phyloP scores from a whole-genome alignment of 2,888 invertebrate species.

The Phyllotreta striolata region DNA sequence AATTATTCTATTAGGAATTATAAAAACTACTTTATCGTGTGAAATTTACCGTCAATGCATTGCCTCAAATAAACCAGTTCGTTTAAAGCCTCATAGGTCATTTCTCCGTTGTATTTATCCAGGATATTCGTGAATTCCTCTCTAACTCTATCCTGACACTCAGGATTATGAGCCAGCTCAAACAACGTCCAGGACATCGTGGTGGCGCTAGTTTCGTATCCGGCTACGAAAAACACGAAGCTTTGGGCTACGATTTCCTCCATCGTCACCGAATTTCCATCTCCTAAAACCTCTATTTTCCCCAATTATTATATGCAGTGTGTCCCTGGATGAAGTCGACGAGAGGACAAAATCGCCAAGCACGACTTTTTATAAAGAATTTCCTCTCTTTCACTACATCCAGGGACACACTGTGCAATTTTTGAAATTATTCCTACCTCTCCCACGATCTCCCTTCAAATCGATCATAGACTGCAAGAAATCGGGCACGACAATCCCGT shows the following conservation, averaged over 20 bases:
- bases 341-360: no score
- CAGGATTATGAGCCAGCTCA: conserved; percentile 38
- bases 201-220: conserved; percentile 46
- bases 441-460: conserved; percentile 1
- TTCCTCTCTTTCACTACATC: no score
- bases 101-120: conserved; percentile 35
- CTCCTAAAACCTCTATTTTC: conserved; percentile 19
- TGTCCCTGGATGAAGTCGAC: no score
- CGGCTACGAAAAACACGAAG: conserved; percentile 45
- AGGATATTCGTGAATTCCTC: conserved; percentile 40
- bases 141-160: conserved; percentile 42
- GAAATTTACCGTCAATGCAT: conserved; percentile 42
- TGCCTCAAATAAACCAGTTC: conserved; percentile 44
- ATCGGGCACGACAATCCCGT: conserved; percentile 6
- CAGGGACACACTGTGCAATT: no score
- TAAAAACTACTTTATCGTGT: background rate
- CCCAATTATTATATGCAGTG: no score
- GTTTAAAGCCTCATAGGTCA: conserved; percentile 44
- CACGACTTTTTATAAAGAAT: no score
- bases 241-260: conserved; percentile 44
- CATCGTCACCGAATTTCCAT: conserved; percentile 31
- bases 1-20: background rate
- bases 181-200: conserved; percentile 45
- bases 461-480: conserved; percentile 12
- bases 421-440: background rate